Percentiles rank a stretch among this genome's conserved stretches.
These are phyloP conservation scores for Denticeps clupeoides DNA, from an alignment of 2,797 vertebrate genomes.

Conservation along the genomic window DNA sequence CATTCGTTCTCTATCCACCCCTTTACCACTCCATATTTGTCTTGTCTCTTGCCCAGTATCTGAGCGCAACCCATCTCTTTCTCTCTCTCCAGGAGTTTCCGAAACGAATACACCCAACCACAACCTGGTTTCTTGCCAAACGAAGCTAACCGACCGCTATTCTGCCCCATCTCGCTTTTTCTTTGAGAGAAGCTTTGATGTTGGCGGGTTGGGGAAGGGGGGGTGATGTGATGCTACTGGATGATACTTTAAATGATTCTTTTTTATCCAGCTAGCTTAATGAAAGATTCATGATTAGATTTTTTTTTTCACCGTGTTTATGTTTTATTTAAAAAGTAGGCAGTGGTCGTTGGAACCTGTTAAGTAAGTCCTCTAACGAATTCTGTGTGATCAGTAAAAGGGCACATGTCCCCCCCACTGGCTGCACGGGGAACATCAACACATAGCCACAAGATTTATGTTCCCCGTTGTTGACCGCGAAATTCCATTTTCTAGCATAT, in stretches of 20 bases:
- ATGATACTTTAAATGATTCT: constrained; percentile 95
- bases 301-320: constrained; percentile 94
- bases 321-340: constrained; percentile 73
- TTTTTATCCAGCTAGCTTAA: constrained; percentile 98
- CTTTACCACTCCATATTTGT: neutral
- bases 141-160: constrained; percentile 74
- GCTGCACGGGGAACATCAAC: neutral
- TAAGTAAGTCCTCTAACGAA: constrained; percentile 67
- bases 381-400: constrained; percentile 64
- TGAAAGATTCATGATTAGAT: constrained; percentile 99
- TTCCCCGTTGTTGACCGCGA: no score
- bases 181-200: constrained; percentile 78
- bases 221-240: constrained; percentile 81
- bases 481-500: no score
- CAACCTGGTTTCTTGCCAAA: constrained; percentile 85
- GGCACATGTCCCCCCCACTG: constrained; percentile 11
- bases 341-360: constrained; percentile 63
- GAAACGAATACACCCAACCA: constrained; percentile 76
- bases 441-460: constrained; percentile 13
- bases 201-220: constrained; percentile 87
- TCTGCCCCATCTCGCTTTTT: constrained; percentile 37
- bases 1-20: neutral
- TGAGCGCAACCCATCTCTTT: neutral
- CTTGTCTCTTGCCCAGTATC: neutral
- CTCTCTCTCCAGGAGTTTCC: constrained; percentile 51